Conservation (phyloP, 2,113 vertebrate species). For the Aythya baeri region DNA sequence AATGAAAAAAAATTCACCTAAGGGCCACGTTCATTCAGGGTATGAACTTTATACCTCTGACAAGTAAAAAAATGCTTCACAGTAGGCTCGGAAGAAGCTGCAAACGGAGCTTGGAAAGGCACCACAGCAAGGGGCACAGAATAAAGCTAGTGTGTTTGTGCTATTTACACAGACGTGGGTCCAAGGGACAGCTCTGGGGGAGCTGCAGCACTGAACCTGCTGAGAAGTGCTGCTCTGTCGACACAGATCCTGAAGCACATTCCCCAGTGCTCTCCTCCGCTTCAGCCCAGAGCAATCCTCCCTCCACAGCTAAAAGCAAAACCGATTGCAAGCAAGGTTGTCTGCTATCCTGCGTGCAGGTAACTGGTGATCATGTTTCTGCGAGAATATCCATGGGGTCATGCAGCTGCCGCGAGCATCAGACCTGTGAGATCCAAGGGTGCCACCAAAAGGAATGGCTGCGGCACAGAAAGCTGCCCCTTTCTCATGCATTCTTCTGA, state of each 20-base stretch:
- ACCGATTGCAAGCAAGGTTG: neutral
- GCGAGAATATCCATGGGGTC: neutral
- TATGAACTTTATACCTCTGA: neutral
- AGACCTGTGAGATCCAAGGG: neutral
- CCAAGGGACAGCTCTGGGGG: neutral
- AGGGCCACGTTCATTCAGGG: neutral
- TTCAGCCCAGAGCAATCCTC: neutral
- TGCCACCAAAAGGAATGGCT: neutral
- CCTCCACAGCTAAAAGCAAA: neutral
- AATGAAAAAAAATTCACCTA: neutral
- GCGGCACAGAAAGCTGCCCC: neutral
- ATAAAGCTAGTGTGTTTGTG: neutral
- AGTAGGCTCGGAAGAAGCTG: neutral
- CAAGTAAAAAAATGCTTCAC: neutral
- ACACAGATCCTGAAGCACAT: fast-evolving
- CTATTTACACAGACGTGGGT: neutral
- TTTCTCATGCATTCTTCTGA: slow-evolving; percentile 49
- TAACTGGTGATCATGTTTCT: neutral
- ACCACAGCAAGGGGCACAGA: neutral
- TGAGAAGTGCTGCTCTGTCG: neutral
- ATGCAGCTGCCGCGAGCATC: neutral
- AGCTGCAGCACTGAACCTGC: neutral
- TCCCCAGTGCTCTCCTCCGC: neutral
- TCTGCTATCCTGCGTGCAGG: neutral
- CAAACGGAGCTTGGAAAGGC: neutral